Base-by-base conservation (phyloP, 2,113 vertebrate species). In the Odocoileus hemionus region DNA sequence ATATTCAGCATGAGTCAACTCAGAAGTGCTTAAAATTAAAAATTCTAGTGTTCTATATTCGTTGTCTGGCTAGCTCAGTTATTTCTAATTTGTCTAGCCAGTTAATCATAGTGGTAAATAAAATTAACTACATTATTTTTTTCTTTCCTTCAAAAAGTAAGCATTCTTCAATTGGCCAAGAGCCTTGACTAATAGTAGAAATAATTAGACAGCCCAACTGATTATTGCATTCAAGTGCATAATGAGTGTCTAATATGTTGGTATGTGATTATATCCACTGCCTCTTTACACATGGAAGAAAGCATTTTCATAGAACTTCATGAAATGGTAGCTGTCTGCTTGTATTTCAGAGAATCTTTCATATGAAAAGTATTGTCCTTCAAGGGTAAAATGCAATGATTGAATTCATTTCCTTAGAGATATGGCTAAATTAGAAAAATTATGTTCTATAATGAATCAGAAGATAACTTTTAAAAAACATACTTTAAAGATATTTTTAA, bases 1-100 rank as follows among this genome's bases (percentile, higher is more conserved):
- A 86, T 96, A 96, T 91, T 97, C 90, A 94, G 30, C 14, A 57
- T 64, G 54, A 82, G 88, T 95, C 76, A 92, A 74, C 55, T 97
- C 52, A 96, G 64, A 94, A 89, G 50, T 1, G 8, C 74, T 97
- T 96, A 94, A 97, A 96, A 95, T 97, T 96, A 96, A 97, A 97
- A 96, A 94, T 96, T 89, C 54, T 89, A 84, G 4, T 88, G 76
- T 89, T 86, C 43, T 87, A 12, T 84, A n/a, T 87, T 95, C 30
- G 50, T 93, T 61, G 94, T 15, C 76, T 95, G 26, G 26, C 60
- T 94, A 60, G 21, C 8, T 97, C 33, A 85, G 13, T 97, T 93
- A 94, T 96, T 97, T 95, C 86, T 43, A 85, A 9, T 89, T 95
- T 91, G 78, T 95, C 57, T 86, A 79, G 16, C n/a, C 79, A 95